Evolutionary conservation across 2,797 vertebrate genomes (phyloP).

Genomic region (Falco columbarius): DNA sequence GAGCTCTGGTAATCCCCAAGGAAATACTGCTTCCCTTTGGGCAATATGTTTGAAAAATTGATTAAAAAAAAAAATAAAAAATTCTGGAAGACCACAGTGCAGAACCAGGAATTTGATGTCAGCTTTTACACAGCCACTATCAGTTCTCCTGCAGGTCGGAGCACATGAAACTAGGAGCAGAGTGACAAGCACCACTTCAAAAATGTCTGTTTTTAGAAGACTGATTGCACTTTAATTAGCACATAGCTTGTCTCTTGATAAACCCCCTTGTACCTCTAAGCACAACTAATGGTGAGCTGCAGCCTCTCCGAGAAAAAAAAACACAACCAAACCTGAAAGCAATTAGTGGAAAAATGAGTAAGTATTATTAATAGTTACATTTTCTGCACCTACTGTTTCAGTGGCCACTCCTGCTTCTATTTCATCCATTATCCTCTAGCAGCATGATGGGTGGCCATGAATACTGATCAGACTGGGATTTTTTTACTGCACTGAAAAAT

Average conservation of each 20-base stretch:
- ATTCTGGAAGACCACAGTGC: background rate
- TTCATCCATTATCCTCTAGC: background rate
- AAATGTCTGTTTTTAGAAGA: background rate
- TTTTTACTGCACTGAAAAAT: background rate
- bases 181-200: background rate
- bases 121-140: accelerated
- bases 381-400: background rate
- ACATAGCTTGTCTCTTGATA: background rate
- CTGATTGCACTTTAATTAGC: background rate
- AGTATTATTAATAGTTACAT: background rate
- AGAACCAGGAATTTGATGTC: background rate
- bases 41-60: background rate
- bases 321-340: background rate
- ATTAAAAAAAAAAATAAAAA: background rate
- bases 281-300: background rate
- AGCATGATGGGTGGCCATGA: accelerated
- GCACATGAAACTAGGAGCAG: background rate
- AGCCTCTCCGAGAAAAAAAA: background rate
- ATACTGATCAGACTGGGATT: background rate
- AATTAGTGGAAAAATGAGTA: background rate
- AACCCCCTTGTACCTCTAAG: background rate
- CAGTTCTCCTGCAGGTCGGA: background rate
- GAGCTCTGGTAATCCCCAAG: background rate
- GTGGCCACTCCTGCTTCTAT: background rate
- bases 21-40: background rate